A percentile compares a stretch with the other conserved stretches of the same genome.
Conservation (phyloP, 2,797 vertebrate species). For the Neoniphon sammara region DNA sequence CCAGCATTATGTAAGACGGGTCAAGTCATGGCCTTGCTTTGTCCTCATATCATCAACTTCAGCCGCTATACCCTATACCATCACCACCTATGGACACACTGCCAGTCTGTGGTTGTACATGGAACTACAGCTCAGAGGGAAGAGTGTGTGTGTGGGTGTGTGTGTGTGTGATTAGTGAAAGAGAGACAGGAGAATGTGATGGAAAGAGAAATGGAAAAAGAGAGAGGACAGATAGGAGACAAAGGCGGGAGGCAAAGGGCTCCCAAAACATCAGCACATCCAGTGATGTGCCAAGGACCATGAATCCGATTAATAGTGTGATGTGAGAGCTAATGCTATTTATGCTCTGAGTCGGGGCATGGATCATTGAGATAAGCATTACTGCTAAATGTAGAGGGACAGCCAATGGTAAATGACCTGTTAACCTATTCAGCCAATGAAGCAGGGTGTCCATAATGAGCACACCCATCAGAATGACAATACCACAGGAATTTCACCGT, state of each 20-base stretch:
- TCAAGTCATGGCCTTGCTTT: conserved; percentile 32
- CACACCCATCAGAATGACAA: not conserved
- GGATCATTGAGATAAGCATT: conserved; percentile 71
- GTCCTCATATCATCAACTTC: conserved; percentile 39
- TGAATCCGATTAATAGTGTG: conserved; percentile 74
- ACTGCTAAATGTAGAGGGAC: conserved; percentile 61
- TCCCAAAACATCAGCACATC: conserved; percentile 46
- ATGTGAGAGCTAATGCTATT: conserved; percentile 68
- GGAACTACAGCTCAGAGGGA: conserved; percentile 37
- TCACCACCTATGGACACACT: conserved; percentile 29
- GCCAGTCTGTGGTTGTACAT: conserved; percentile 52
- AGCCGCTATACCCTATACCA: not conserved
- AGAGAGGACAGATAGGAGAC: conserved; percentile 30
- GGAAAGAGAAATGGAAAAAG: not conserved
- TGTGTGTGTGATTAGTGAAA: not conserved
- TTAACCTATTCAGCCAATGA: conserved; percentile 63
- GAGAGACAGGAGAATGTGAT: conserved; percentile 18
- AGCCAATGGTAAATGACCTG: conserved; percentile 56
- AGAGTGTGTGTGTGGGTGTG: not conserved
- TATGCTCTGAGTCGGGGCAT: conserved; percentile 54
- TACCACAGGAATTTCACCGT: conserved; percentile 12
- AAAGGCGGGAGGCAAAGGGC: conserved; percentile 27
- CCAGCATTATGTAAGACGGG: not conserved
- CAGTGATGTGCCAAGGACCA: conserved; percentile 61
- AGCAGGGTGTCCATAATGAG: conserved; percentile 28